Conservation (phyloP, 2,888 invertebrate genomes). For the Platycheirus albimanus region DNA sequence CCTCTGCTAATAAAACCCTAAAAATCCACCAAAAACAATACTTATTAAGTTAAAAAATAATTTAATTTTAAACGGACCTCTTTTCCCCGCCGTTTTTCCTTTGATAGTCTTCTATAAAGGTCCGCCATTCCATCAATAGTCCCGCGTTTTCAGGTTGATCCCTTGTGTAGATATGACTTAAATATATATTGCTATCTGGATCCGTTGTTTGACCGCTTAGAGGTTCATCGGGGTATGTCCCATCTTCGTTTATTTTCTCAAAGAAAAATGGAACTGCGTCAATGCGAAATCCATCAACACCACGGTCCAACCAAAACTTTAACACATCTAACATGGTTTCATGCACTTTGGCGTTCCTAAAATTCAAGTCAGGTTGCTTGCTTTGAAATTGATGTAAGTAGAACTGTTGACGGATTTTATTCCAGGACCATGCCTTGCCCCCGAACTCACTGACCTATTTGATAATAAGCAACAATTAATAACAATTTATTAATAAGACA, state of each 20-base stretch:
- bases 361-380: slow-evolving; percentile 92
- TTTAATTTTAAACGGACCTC: slow-evolving; percentile 76
- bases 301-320: slow-evolving; percentile 89
- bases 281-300: slow-evolving; percentile 90
- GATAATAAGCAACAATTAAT: too few relatives aligned
- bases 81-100: slow-evolving; percentile 78
- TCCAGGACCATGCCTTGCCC: slow-evolving; percentile 88
- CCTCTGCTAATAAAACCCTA: slow-evolving; percentile 85
- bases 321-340: slow-evolving; percentile 86
- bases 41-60: too few relatives aligned
- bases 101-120: slow-evolving; percentile 83
- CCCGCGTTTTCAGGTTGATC: slow-evolving; percentile 85
- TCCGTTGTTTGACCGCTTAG: slow-evolving; percentile 82
- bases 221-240: slow-evolving; percentile 83
- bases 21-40: too few relatives aligned
- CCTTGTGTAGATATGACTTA: slow-evolving; percentile 86
- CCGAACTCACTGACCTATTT: slow-evolving; percentile 83
- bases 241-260: slow-evolving; percentile 81
- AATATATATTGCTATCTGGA: slow-evolving; percentile 84
- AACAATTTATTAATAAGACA: not conserved
- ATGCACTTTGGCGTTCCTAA: slow-evolving; percentile 86
- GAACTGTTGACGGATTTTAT: slow-evolving; percentile 85
- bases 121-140: slow-evolving; percentile 84
- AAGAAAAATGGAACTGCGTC: slow-evolving; percentile 86
- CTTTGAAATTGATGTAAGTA: slow-evolving; percentile 87